Percentiles rank a stretch among this genome's conserved stretches.
These are phyloP conservation scores for Enteromius afrohamiltoni DNA, from an alignment of 2,797 vertebrate species.

Conservation along the genomic window DNA sequence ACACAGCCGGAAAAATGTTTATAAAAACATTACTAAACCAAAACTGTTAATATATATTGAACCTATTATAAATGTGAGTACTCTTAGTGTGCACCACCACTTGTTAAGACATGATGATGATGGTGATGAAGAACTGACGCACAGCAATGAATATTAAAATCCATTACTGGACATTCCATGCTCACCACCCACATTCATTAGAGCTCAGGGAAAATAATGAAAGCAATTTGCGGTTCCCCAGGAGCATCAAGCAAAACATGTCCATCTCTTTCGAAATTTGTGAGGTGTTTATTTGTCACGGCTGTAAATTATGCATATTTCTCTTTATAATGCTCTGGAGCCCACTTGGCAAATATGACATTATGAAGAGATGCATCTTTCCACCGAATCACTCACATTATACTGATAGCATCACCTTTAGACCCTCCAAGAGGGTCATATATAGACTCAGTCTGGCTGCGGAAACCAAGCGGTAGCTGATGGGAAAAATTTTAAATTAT, in stretches of 20 bases:
- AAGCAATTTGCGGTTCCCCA: slow-evolving; percentile 37
- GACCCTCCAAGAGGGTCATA: slow-evolving; percentile 15
- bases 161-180: slow-evolving; percentile 30
- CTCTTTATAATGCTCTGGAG: slow-evolving; percentile 22
- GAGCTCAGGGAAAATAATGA: slow-evolving; percentile 30
- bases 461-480: slow-evolving; percentile 16
- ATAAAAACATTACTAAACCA: not conserved
- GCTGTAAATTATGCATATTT: slow-evolving; percentile 30
- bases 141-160: slow-evolving; percentile 31
- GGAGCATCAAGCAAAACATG: slow-evolving; percentile 37
- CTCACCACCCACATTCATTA: slow-evolving; percentile 33
- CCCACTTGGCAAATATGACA: slow-evolving; percentile 21
- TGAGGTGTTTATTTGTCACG: slow-evolving; percentile 22
- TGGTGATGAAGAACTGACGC: not conserved
- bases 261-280: slow-evolving; percentile 26
- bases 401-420: slow-evolving; percentile 31
- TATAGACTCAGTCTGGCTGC: slow-evolving; percentile 20
- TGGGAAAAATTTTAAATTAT: slow-evolving; percentile 30
- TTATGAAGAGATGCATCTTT: slow-evolving; percentile 37
- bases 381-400: slow-evolving; percentile 15
- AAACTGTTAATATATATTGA: not conserved
- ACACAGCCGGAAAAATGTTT: not conserved
- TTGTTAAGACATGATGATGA: slow-evolving; percentile 5
- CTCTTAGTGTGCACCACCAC: not conserved
- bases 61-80: slow-evolving; percentile 3